These are phyloP conservation scores for Tanypteryx hageni DNA, from an alignment of 2,888 invertebrate genomes.

Conservation along the genomic window DNA sequence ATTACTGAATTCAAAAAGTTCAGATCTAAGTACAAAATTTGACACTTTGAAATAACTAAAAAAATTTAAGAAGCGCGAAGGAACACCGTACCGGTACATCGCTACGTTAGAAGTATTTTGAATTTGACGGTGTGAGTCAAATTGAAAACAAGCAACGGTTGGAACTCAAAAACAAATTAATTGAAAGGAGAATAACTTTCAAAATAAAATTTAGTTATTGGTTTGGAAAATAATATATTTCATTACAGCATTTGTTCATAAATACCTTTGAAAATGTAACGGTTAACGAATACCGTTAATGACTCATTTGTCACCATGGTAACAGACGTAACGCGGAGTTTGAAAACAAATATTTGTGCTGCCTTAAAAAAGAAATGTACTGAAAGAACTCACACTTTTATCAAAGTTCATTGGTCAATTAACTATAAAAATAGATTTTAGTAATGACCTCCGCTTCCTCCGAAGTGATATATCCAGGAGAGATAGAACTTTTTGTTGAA, in stretches of 20 bases:
- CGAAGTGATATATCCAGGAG: constrained; percentile 72
- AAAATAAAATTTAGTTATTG: not conserved
- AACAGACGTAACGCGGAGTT: not conserved
- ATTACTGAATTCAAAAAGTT: too few relatives aligned
- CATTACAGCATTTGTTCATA: not conserved
- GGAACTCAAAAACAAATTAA: not conserved
- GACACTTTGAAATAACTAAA: too few relatives aligned
- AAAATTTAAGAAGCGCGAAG: too few relatives aligned
- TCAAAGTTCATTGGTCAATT: not conserved
- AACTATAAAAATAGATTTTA: not conserved
- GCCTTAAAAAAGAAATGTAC: not conserved
- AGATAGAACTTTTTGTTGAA: constrained; percentile 86
- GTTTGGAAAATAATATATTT: not conserved
- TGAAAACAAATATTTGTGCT: not conserved
- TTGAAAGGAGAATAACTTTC: not conserved
- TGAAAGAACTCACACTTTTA: not conserved
- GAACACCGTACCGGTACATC: not conserved
- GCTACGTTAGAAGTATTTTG: constrained; percentile 34
- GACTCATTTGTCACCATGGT: not conserved
- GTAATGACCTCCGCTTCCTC: not conserved
- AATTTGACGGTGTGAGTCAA: constrained; percentile 26
- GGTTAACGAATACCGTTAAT: not conserved
- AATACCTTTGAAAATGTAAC: not conserved
- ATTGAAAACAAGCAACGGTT: not conserved
- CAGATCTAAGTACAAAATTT: too few relatives aligned